Percentiles rank a stretch among this genome's conserved stretches.
Conservation (phyloP, 2,888 invertebrate genomes). For the Ectemnius cavifrons region DNA sequence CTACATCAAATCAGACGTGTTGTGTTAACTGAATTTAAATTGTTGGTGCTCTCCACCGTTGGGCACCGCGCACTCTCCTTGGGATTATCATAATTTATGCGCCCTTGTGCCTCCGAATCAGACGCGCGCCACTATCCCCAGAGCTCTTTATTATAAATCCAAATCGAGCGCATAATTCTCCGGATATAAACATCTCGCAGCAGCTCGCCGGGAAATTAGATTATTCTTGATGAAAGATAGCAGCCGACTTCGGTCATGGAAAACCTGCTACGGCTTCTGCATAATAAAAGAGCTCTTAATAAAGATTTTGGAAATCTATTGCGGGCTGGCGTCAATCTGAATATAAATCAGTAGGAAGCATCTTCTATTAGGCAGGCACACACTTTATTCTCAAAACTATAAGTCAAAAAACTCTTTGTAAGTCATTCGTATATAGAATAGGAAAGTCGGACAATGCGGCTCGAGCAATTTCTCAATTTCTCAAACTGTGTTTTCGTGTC, state of each 20-base stretch:
- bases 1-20: slow-evolving; percentile 74
- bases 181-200: slow-evolving; percentile 66
- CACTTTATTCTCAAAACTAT: too few species aligned
- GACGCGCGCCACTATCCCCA: slow-evolving; percentile 50
- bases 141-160: slow-evolving; percentile 74
- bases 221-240: slow-evolving; percentile 55
- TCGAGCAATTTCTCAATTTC: slow-evolving; percentile 33
- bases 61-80: slow-evolving; percentile 45
- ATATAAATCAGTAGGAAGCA: not conserved
- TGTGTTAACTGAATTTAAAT: slow-evolving; percentile 77
- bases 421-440: too few species aligned
- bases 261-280: slow-evolving; percentile 11
- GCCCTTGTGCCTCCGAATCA: slow-evolving; percentile 65
- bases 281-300: slow-evolving; percentile 43
- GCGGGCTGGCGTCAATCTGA: not conserved
- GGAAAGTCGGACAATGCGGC: slow-evolving; percentile 42
- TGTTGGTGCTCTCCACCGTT: slow-evolving; percentile 57
- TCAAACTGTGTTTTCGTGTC: slow-evolving; percentile 52
- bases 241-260: not conserved
- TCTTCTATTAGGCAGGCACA: not conserved
- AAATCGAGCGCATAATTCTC: slow-evolving; percentile 71
- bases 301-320: not conserved
- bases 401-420: too few species aligned
- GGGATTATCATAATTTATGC: slow-evolving; percentile 76
- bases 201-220: slow-evolving; percentile 52